Percentiles rank a stretch among this genome's conserved stretches.
Conservation (phyloP, 1,140 invertebrate species). For the Vanessa tameamea region DNA sequence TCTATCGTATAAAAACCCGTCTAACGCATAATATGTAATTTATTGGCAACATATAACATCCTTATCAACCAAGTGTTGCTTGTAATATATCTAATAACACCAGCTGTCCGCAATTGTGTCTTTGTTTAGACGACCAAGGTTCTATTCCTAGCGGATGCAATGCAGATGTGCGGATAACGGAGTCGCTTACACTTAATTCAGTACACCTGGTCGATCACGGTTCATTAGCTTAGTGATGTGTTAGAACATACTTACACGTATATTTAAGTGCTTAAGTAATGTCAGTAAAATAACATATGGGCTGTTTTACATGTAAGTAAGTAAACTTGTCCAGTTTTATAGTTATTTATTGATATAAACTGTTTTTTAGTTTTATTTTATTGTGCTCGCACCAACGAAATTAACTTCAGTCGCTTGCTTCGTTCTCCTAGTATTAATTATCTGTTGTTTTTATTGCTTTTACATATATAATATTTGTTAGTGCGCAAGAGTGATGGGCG, state of each 20-base stretch:
- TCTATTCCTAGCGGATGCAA: conserved; percentile 37
- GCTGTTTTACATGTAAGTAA: not conserved
- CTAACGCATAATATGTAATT: too few relatives aligned
- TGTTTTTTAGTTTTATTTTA: too few relatives aligned
- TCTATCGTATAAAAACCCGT: too few relatives aligned
- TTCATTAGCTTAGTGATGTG: conserved; percentile 30
- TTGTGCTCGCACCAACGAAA: too few relatives aligned
- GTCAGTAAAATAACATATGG: not conserved
- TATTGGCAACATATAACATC: not conserved
- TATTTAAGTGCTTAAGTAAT: not conserved
- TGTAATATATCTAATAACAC: conserved; percentile 13
- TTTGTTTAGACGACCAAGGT: conserved; percentile 33
- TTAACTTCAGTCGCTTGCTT: too few relatives aligned
- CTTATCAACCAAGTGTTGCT: not conserved
- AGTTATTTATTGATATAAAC: not conserved
- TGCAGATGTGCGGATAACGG: conserved; percentile 34
- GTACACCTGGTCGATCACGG: conserved; percentile 35
- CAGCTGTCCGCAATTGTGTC: conserved; percentile 29
- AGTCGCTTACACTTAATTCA: conserved; percentile 18
- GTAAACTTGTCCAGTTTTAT: not conserved
- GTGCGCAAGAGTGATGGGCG: too few relatives aligned
- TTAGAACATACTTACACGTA: conserved; percentile 16
- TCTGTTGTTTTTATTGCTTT: too few relatives aligned
- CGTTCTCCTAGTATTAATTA: too few relatives aligned
- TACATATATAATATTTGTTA: too few relatives aligned